These are phyloP conservation scores for Saccostrea glomerata DNA, from an alignment of 1,140 invertebrate species.

Conservation along the genomic window DNA sequence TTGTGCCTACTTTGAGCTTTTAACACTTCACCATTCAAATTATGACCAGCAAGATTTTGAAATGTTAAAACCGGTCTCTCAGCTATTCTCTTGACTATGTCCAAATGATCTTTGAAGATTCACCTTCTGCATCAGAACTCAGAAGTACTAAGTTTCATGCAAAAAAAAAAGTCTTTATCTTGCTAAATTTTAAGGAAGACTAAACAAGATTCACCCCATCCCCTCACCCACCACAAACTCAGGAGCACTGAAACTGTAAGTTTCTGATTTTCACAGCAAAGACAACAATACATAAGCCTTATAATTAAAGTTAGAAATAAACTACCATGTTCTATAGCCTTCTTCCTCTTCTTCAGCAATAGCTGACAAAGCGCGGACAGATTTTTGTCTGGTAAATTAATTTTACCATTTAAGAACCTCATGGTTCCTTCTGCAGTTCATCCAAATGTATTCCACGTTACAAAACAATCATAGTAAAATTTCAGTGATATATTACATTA, in stretches of 20 bases:
- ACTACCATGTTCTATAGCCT: slow-evolving; percentile 12
- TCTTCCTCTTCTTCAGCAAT: slow-evolving; percentile 19
- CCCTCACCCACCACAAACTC: neutral
- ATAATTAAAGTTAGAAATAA: neutral
- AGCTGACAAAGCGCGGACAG: neutral
- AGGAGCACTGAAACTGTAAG: neutral
- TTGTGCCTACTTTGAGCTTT: too few species aligned
- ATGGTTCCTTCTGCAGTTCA: neutral
- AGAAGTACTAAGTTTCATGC: too few species aligned
- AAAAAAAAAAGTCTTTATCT: too few species aligned
- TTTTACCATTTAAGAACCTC: neutral
- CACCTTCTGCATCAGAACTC: too few species aligned
- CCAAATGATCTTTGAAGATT: too few species aligned
- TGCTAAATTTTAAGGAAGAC: too few species aligned
- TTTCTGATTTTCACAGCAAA: slow-evolving; percentile 31
- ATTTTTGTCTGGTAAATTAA: neutral
- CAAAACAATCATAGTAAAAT: neutral
- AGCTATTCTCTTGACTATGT: too few species aligned
- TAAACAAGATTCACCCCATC: too few species aligned
- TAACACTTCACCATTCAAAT: too few species aligned
- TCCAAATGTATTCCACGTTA: neutral
- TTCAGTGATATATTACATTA: too few species aligned
- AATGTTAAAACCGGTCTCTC: too few species aligned
- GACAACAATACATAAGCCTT: neutral
- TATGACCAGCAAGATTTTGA: too few species aligned